Evolutionary conservation across 1,140 invertebrate species (phyloP).

Genomic region (Listronotus bonariensis): DNA sequence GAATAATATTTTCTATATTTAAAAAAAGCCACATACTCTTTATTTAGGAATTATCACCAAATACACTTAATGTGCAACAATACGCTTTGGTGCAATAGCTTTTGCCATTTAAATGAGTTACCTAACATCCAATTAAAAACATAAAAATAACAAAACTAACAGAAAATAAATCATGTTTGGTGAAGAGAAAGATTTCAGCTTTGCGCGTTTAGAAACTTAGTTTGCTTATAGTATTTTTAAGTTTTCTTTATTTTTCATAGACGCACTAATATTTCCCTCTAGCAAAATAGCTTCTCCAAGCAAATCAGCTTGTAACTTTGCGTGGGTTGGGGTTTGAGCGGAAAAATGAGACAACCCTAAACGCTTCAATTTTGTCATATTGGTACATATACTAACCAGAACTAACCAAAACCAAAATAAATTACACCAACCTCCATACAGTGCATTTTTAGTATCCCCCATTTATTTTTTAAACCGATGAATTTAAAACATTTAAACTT

Average conservation of each 20-base stretch:
- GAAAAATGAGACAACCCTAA: too few species aligned
- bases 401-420: too few species aligned
- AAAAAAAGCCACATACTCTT: background rate
- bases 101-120: slow-evolving; percentile 16
- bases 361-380: too few species aligned
- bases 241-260: background rate
- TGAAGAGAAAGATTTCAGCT: slow-evolving; percentile 25
- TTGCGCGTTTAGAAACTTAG: background rate
- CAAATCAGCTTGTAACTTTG: too few species aligned
- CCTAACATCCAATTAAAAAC: background rate
- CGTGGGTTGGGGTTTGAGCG: too few species aligned
- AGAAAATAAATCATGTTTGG: slow-evolving; percentile 49
- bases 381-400: too few species aligned
- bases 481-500: too few species aligned
- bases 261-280: background rate
- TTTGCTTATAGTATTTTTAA: slow-evolving; percentile 1
- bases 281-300: too few species aligned
- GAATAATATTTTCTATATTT: too few species aligned
- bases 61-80: slow-evolving; percentile 42
- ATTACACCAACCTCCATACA: too few species aligned
- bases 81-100: slow-evolving; percentile 39
- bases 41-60: slow-evolving; percentile 11
- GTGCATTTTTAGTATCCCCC: too few species aligned
- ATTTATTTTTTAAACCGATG: too few species aligned
- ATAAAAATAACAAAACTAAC: slow-evolving; percentile 37